Evolutionary conservation across 2,113 vertebrate species (phyloP).

Genomic region (Bettongia penicillata): DNA sequence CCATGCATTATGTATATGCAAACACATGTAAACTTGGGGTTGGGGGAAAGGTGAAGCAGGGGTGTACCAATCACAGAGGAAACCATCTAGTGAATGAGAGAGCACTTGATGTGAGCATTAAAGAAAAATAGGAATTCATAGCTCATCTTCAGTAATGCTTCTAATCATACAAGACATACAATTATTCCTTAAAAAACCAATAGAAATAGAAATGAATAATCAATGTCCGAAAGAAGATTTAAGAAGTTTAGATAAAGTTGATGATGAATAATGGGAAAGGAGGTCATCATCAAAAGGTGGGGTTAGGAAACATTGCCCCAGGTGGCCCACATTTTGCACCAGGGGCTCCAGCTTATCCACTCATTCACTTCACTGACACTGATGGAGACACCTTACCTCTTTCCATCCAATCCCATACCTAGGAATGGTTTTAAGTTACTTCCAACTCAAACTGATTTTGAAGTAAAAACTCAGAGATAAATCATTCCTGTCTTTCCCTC

Average conservation of each 20-base stretch:
- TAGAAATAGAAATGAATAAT: neutral
- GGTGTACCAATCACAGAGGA: neutral
- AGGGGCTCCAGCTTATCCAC: neutral
- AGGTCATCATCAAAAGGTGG: neutral
- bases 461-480: neutral
- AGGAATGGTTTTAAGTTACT: neutral
- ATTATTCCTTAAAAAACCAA: neutral
- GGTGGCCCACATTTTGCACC: neutral
- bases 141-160: neutral
- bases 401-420: neutral
- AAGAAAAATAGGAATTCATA: neutral
- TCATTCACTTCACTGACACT: neutral
- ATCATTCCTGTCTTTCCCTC: neutral
- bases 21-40: neutral
- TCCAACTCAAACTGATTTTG: neutral
- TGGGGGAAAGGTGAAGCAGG: neutral
- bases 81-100: neutral
- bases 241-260: neutral
- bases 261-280: neutral
- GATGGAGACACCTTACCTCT: neutral
- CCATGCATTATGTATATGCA: neutral
- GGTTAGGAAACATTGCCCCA: neutral
- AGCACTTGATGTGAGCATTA: neutral
- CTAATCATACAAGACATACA: neutral
- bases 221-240: neutral